Conservation (phyloP, 2,113 vertebrate species). For the Archocentrus centrarchus region DNA sequence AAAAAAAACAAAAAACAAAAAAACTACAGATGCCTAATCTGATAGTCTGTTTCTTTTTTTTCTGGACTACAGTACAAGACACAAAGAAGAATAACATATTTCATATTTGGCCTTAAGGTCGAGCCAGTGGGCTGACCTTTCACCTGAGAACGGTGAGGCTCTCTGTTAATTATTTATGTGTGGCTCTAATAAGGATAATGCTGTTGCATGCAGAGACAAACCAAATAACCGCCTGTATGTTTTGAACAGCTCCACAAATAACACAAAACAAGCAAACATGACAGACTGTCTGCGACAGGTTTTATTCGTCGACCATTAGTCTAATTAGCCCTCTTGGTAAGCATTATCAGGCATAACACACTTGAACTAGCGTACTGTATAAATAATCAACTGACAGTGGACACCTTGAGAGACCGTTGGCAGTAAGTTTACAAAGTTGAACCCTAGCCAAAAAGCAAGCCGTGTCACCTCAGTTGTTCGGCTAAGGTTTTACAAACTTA, state of each 20-base stretch:
- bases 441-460: background rate
- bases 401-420: constrained; percentile 56
- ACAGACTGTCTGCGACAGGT: background rate
- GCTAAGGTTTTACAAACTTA: constrained; percentile 55
- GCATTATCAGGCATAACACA: background rate
- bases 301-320: background rate
- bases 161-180: background rate
- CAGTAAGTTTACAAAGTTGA: constrained; percentile 39
- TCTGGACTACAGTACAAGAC: background rate
- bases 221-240: background rate
- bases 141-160: background rate
- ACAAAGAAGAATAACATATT: background rate
- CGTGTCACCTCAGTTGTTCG: background rate
- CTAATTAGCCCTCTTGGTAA: background rate
- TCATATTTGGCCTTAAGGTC: background rate
- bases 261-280: background rate
- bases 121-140: background rate
- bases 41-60: background rate
- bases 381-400: constrained; percentile 73
- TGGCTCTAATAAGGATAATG: background rate
- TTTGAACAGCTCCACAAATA: background rate
- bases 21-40: background rate
- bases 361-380: constrained; percentile 15
- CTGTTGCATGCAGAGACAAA: background rate
- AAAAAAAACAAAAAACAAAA: background rate